Conservation (phyloP, 2,113 vertebrate genomes). For the Myotis lucifugus region DNA sequence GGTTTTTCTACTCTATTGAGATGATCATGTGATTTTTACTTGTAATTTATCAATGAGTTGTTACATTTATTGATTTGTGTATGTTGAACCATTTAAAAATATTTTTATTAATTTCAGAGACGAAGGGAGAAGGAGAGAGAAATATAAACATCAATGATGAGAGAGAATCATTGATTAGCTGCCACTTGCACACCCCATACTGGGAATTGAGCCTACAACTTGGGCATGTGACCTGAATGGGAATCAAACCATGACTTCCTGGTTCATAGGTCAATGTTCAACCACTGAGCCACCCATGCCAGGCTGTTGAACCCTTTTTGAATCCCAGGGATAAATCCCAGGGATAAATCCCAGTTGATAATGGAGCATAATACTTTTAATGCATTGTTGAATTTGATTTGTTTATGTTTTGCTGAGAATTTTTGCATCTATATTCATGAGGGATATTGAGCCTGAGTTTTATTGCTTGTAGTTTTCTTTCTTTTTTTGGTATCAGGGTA, state of each 20-base stretch:
- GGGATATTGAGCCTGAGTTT: neutral
- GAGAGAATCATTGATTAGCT: no score
- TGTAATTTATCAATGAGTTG: neutral
- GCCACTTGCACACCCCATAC: no score
- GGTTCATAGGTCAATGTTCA: no score
- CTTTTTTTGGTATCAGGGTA: neutral
- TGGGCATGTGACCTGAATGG: no score
- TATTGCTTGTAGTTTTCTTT: neutral
- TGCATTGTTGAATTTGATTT: neutral
- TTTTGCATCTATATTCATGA: neutral
- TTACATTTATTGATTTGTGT: neutral
- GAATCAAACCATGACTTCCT: no score
- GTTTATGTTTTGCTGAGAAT: neutral
- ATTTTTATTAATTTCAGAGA: no score
- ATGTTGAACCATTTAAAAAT: neutral
- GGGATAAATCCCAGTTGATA: no score
- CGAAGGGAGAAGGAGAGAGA: no score
- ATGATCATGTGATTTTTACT: neutral
- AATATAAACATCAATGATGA: no score
- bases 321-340: no score
- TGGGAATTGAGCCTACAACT: no score
- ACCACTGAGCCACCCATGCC: no score
- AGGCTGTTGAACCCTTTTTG: neutral
- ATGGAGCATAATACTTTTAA: neutral
- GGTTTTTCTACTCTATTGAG: neutral